A percentile compares a stretch with the other conserved stretches of the same genome.
phyloP scores from a whole-genome alignment of 1,140 invertebrate species.

The Tyrophagus putrescentiae region DNA sequence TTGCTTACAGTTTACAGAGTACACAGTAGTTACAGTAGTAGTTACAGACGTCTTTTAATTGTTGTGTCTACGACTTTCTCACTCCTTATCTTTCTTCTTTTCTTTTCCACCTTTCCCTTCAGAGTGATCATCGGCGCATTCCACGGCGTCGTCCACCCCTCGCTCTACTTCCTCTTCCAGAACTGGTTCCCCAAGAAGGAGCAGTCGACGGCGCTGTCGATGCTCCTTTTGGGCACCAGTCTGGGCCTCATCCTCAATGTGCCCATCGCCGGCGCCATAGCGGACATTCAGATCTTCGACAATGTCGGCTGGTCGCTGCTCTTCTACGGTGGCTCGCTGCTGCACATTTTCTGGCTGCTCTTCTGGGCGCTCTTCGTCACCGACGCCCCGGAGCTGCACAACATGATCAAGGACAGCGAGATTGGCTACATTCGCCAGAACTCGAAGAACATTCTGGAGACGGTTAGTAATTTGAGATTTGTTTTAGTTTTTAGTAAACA shows the following conservation, averaged over 20 bases:
- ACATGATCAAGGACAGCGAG: constrained; percentile 63
- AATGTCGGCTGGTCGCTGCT: constrained; percentile 49
- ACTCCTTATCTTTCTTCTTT: neutral
- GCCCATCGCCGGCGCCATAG: constrained; percentile 31
- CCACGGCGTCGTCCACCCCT: constrained; percentile 16
- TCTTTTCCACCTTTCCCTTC: neutral
- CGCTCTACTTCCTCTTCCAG: constrained; percentile 12
- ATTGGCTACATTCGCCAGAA: constrained; percentile 56
- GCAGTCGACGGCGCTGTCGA: neutral
- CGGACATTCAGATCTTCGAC: constrained; percentile 26
- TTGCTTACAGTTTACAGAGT: too few relatives aligned
- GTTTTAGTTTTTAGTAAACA: neutral
- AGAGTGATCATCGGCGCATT: constrained; percentile 11
- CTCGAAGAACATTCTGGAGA: constrained; percentile 3
- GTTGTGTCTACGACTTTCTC: neutral
- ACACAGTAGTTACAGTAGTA: too few relatives aligned
- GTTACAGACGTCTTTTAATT: too few relatives aligned
- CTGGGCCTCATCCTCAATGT: constrained; percentile 30
- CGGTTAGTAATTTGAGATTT: constrained; percentile 1
- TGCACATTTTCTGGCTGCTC: constrained; percentile 44
- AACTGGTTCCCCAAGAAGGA: constrained; percentile 19
- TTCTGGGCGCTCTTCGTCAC: constrained; percentile 69
- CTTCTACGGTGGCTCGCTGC: constrained; percentile 49
- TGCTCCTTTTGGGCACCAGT: neutral
- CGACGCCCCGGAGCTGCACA: constrained; percentile 68